Base-by-base conservation (phyloP, 2,888 invertebrate genomes). In the Rhagium mordax region DNA sequence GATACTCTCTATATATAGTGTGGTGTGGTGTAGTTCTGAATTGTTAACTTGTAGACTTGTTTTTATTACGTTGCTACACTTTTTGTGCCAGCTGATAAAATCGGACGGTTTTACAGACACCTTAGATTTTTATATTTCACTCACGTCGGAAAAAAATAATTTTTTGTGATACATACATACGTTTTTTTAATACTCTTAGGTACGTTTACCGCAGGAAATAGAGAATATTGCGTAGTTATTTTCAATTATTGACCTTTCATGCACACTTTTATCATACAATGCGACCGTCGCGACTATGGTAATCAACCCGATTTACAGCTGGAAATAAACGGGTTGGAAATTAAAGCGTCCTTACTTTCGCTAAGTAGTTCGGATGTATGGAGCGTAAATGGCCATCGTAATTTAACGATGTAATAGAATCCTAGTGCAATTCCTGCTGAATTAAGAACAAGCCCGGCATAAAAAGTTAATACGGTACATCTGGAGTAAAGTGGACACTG, bases 401-500 rank as follows among this genome's bases (percentile, higher is more conserved):
- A 68, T 72, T 75, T 75, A 78, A 75, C 74, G 75, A 70, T 59
- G 68, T 70, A 70, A 72, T 75, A 68, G 71, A 68, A 72, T 68
- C 55, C 67, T 72, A 68, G 57, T 68, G 64, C 62, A 72, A 73
- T 77, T 73, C 66, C 72, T 60, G 59, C 33, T 70, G 66, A 74
- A 76, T 76, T 76, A 76, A 71, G 60, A 68, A 76, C 71, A 55
- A 59, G 68, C 49, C 67, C 27, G 24, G 48, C 61, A 62, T 60
- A 68, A 71, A 78, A 74, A 78, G 72, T 72, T 74, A 80, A 80
- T 78, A 74, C 78, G 65, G 71, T 71, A 77, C 77, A 76, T 74
- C 78, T 77, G 76, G 76, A 78, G 72, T 73, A 77, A 81, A 81
- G 80, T 80, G 80, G 79, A 81, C 81, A 78, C 77, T 73, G 74